Evolutionary conservation across 2,113 vertebrate species (phyloP), one percentile per base, ranked within the genome.

Genomic region (Chionodraco myersi): DNA sequence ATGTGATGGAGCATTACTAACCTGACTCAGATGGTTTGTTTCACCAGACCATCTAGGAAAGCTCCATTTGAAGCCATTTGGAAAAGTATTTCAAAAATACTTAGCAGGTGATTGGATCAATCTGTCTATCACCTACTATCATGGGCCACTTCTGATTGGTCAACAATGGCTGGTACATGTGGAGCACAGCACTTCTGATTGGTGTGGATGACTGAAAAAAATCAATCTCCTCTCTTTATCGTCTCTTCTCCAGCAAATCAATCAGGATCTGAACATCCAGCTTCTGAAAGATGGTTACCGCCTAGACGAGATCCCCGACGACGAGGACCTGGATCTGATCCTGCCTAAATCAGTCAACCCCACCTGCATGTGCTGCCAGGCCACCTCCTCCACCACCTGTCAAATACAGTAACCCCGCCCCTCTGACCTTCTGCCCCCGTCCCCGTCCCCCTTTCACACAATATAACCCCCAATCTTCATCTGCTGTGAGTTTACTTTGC

Each of bases 281-380:
- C 96, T 99, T 85, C 96, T 99, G 89, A 99, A 99, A 93, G 98
- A 99, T 6, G 98, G 98, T 34, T 99, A 99, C 93, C 96, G 97
- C 82, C 95, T 99, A 88, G 98, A 99, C 1, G 98, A 99, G 94
- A 99, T 99, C 90, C 98, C 98, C 0, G 98, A 99, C 0, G 98
- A 99, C 0, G 98, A 99, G 86, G 98, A 99, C 95, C 96, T 99
- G 81, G 98, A 99, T 94, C 95, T 99, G 84, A 99, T 99, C 57
- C 98, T 97, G 15, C 98, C 98, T 18, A 99, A 99, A 91, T 99
- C 98, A 0, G 96, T 99, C 89, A 99, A 99, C 94, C 97, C 97
- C 60, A 98, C 97, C 86, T 99, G 98, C 97, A 98, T 99, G 96
- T 99, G 98, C 93, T 99, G 98, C 94, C 97, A 99, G 96, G 97